Base-by-base conservation (phyloP, 2,888 invertebrate genomes). In the Macrophya annulata region DNA sequence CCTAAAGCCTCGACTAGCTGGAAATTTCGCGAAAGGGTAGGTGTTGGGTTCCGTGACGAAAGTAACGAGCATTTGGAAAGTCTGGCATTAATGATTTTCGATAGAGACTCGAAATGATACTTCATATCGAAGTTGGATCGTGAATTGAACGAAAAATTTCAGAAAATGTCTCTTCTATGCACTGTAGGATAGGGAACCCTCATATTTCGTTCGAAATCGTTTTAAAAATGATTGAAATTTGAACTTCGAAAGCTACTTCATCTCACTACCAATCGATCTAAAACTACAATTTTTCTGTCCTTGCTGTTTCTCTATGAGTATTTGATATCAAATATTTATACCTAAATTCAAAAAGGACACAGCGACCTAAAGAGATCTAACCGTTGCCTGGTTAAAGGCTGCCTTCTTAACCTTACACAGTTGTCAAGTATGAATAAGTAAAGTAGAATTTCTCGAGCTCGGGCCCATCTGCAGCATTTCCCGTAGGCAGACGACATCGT, bases 361-460 rank as follows among this genome's bases (percentile, higher is more conserved):
- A 62, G 21, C 31, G 31, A 25, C 12, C 62, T 62, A 62, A 62
- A 62, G 62, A 62, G 62, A 62, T 62, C 62, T 25, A 62, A 62
- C 62, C 62, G 62, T 25, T 25, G 25, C 62, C 62, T 62, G 62
- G 25, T 17, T 62, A 62, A 10, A 62, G 62, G 62, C 21, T 62
- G 62, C n/a, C n/a, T 71, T 71, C n/a, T 37, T 9, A 37, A 71
- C 71, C 37, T 40, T 40, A 71, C 71, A 71, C 71, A 71, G 40
- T 71, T 71, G 71, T 71, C 37, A 71, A 71, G 40, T 40, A 37
- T 71, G 71, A 71, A 71, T 71, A 71, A 71, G 71, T 71, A 71
- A 71, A 37, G 71, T 71, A 40, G 71, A 71, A 71, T 15, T 37
- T 71, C 71, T 71, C 40, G 40, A 40, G 71, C 40, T 43, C 5